These are phyloP conservation scores for Hycleus cichorii DNA, from an alignment of 1,140 invertebrate genomes.

Conservation along the genomic window DNA sequence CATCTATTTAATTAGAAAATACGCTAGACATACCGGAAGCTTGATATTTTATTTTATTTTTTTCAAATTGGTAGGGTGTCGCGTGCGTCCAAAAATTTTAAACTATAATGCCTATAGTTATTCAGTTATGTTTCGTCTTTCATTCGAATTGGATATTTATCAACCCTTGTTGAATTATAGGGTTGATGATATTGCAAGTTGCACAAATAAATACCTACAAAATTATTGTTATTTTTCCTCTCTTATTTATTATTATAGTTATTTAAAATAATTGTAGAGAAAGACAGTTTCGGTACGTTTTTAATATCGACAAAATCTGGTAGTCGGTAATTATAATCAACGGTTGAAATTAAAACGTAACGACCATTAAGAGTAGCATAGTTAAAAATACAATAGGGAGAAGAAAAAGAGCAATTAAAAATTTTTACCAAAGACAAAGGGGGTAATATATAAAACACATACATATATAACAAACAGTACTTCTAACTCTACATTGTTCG, in stretches of 20 bases:
- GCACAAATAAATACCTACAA: too few relatives aligned
- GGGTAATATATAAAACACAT: conserved; percentile 21
- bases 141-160: conserved; percentile 8
- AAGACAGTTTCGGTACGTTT: too few relatives aligned
- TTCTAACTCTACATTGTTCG: conserved; percentile 8
- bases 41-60: conserved; percentile 21
- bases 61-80: conserved; percentile 17
- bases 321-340: conserved; percentile 9
- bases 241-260: too few relatives aligned
- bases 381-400: conserved; percentile 23
- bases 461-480: not conserved
- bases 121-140: too few relatives aligned
- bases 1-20: conserved; percentile 43
- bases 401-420: conserved; percentile 28
- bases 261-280: too few relatives aligned
- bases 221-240: too few relatives aligned
- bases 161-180: conserved; percentile 20
- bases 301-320: too few relatives aligned
- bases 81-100: conserved; percentile 22
- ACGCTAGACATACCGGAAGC: conserved; percentile 36
- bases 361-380: conserved; percentile 25
- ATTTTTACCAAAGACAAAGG: conserved; percentile 20
- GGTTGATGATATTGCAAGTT: conserved; percentile 8
- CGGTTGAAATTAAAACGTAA: conserved; percentile 22
- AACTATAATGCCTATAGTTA: conserved; percentile 19